phyloP scores from a whole-genome alignment of 1,140 invertebrate genomes.

The Octopus bimaculoides region DNA sequence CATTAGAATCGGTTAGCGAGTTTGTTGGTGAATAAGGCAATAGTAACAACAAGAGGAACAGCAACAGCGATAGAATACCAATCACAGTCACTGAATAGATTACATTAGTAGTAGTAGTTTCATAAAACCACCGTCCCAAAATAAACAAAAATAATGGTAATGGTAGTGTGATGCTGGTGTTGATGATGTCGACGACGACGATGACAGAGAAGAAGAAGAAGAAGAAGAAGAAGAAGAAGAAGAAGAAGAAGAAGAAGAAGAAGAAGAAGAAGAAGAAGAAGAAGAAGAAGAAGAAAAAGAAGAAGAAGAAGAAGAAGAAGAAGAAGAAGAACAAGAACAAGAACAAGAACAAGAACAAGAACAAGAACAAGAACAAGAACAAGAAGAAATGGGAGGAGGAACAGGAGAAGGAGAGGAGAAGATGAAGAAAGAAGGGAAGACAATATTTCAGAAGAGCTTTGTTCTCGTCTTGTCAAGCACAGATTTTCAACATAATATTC shows the following conservation, averaged over 20 bases:
- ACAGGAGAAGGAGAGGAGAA: background rate
- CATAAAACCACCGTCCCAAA: background rate
- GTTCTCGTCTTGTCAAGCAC: too few relatives aligned
- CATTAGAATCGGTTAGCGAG: too few relatives aligned
- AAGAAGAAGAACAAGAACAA: background rate
- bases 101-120: background rate
- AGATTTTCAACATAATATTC: too few relatives aligned
- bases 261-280: background rate
- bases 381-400: background rate
- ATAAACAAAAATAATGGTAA: background rate
- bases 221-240: background rate
- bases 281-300: background rate
- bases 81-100: too few relatives aligned
- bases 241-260: background rate
- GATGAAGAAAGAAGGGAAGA: background rate
- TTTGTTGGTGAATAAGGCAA: too few relatives aligned
- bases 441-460: too few relatives aligned
- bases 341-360: background rate
- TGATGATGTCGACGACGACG: too few relatives aligned
- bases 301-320: constrained; percentile 13
- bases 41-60: too few relatives aligned
- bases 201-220: background rate
- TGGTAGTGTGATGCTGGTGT: too few relatives aligned
- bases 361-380: constrained; percentile 7
- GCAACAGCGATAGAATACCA: too few relatives aligned